Evolutionary conservation across 2,797 vertebrate species (phyloP), one percentile per base, ranked within the genome.

Genomic region (Pipistrellus nathusii): DNA sequence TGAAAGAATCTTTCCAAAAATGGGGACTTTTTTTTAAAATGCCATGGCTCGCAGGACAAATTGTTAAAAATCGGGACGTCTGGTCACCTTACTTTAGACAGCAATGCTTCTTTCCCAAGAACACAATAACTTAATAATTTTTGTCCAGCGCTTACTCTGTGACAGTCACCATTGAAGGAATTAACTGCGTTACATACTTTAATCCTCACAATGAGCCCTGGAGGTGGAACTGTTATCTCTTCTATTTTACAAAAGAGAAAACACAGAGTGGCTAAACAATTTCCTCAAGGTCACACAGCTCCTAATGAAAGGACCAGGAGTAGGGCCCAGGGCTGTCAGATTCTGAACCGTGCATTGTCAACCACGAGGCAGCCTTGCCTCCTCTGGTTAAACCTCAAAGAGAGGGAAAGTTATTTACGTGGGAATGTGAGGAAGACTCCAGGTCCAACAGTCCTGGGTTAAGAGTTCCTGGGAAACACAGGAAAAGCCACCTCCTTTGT

Each of bases 151-250:
- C 62, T 81, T 76, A 73, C n/a, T 86, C 55, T 66, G 23, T 53
- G 41, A 73, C 62, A 88, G 75, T 46, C 23, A 51, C 62, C 84
- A 32, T 55, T 87, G 59, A 72, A 91, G 44, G 88, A 94, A 89
- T 83, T 69, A 83, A 85, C 35, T 21, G 0, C 57, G 44, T 68
- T 55, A 64, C 51, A 14, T 88, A 78, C 46, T 87, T 88, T 44
- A 90, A 71, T 87, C 44, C 72, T 81, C 75, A 46, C 0, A 0
- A 30, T n/a, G 53, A 72, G 57, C 44, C 38, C 53, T 3, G 62
- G 32, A 71, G 76, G 66, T 69, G n/a, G 15, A 62, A 75, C 20
- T 59, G 27, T 41, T 17, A 44, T 20, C 51, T 6, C 17, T 32
- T 27, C 76, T 55, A 0, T 69, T 69, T 80, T 71, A 75, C 66